Evolutionary conservation across 2,888 invertebrate genomes (phyloP).

Genomic region (Zonitis immaculata): DNA sequence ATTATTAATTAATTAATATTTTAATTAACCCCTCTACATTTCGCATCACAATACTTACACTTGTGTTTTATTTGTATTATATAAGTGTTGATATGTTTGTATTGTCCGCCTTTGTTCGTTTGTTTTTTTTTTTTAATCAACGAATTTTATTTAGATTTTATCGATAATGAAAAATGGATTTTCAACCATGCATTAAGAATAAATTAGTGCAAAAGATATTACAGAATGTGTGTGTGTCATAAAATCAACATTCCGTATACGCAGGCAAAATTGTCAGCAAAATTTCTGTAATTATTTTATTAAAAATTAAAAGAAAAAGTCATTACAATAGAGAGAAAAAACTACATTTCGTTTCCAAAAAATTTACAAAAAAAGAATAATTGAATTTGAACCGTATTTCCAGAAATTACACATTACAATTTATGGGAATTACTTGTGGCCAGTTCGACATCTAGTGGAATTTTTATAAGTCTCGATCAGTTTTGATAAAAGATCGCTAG

Average conservation of each 20-base stretch:
- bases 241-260: conserved; percentile 43
- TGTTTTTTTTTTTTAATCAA: too few species aligned
- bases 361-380: conserved; percentile 3
- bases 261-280: conserved; percentile 39
- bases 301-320: conserved; percentile 4
- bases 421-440: too few species aligned
- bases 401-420: conserved; percentile 19
- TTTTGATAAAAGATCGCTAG: too few species aligned
- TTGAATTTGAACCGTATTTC: conserved; percentile 2
- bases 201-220: conserved; percentile 46
- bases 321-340: conserved; percentile 21
- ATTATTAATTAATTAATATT: background rate
- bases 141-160: too few species aligned
- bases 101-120: too few species aligned
- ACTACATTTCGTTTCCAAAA: conserved; percentile 18
- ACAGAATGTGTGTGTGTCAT: conserved; percentile 43
- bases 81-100: background rate
- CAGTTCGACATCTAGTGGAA: conserved; percentile 5
- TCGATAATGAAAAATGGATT: conserved; percentile 21
- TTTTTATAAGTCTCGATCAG: too few species aligned
- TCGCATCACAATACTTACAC: conserved; percentile 1
- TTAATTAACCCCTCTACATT: background rate
- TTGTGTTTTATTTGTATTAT: too few species aligned
- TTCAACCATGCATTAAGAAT: conserved; percentile 45
- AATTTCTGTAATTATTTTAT: conserved; percentile 14